Evolutionary conservation across 2,888 invertebrate genomes (phyloP).

Genomic region (Calameuta idolon): DNA sequence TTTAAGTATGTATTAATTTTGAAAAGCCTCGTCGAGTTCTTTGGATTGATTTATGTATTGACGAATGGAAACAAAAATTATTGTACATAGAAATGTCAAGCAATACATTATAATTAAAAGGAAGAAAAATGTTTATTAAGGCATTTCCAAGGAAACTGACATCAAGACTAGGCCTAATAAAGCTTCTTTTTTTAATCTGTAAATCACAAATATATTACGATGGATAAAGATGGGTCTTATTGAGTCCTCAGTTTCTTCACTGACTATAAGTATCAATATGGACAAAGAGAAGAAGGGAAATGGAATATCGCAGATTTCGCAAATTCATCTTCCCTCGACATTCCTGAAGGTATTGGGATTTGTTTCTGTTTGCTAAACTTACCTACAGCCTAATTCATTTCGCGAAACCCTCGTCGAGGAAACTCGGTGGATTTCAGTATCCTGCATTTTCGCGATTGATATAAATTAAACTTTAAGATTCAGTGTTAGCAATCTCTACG

Average conservation of each 20-base stretch:
- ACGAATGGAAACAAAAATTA: background rate
- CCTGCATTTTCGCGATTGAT: slow-evolving; percentile 16
- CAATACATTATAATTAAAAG: background rate
- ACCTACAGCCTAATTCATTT: slow-evolving; percentile 44
- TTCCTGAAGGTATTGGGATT: slow-evolving; percentile 41
- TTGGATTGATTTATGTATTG: background rate
- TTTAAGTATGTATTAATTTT: background rate
- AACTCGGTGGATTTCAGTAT: slow-evolving; percentile 16
- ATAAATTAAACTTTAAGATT: slow-evolving; percentile 34
- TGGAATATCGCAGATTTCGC: slow-evolving; percentile 20
- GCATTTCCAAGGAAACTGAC: background rate
- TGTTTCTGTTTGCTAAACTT: slow-evolving; percentile 40
- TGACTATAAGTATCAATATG: background rate
- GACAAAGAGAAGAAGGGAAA: slow-evolving; percentile 5
- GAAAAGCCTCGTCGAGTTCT: background rate
- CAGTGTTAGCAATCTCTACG: slow-evolving; percentile 11
- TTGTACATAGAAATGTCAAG: background rate
- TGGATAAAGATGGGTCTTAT: background rate
- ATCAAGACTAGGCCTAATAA: background rate
- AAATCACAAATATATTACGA: background rate
- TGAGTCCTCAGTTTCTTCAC: background rate
- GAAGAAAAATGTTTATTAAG: background rate
- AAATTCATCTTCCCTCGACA: slow-evolving; percentile 30
- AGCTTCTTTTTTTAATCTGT: background rate
- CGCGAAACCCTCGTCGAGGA: slow-evolving; percentile 16